phyloP scores from a whole-genome alignment of 2,888 invertebrate genomes.

The Ditylenchus weischeri region DNA sequence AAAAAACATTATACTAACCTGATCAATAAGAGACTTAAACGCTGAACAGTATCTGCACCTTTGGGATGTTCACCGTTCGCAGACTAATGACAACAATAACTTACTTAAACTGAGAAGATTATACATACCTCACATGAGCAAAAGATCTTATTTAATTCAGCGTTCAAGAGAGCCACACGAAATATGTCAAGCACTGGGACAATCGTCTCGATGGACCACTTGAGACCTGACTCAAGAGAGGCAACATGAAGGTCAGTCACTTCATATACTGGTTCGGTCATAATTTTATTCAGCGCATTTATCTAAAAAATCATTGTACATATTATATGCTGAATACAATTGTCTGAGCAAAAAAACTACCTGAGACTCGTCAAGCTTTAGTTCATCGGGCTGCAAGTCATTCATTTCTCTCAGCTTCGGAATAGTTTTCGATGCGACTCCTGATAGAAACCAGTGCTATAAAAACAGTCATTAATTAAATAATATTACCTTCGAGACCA shows the following conservation, averaged over 20 bases:
- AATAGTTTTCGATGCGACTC: conserved; percentile 38
- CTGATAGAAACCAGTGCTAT: not conserved
- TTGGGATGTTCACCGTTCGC: conserved; percentile 20
- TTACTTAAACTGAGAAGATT: not conserved
- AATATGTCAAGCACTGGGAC: conserved; percentile 86
- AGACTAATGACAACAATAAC: not conserved
- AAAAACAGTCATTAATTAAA: not conserved
- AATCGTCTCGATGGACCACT: conserved; percentile 76
- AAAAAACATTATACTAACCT: not conserved
- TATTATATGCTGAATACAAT: too few species aligned
- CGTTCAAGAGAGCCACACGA: conserved; percentile 74
- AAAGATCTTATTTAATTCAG: conserved; percentile 59
- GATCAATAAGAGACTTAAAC: conserved; percentile 10
- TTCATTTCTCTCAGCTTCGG: conserved; percentile 41
- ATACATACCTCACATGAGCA: conserved; percentile 21
- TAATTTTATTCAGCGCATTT: conserved; percentile 15
- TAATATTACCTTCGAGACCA: conserved; percentile 44
- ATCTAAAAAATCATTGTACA: conserved; percentile 11
- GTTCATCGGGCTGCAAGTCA: conserved; percentile 32
- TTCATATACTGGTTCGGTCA: conserved; percentile 3
- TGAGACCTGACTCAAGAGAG: conserved; percentile 66
- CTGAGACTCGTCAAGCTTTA: conserved; percentile 18
- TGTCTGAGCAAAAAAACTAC: conserved; percentile 14
- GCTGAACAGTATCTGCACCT: conserved; percentile 16
- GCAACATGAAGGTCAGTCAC: conserved; percentile 67